Base-by-base conservation (phyloP, 2,113 vertebrate species). In the Litocranius walleri region DNA sequence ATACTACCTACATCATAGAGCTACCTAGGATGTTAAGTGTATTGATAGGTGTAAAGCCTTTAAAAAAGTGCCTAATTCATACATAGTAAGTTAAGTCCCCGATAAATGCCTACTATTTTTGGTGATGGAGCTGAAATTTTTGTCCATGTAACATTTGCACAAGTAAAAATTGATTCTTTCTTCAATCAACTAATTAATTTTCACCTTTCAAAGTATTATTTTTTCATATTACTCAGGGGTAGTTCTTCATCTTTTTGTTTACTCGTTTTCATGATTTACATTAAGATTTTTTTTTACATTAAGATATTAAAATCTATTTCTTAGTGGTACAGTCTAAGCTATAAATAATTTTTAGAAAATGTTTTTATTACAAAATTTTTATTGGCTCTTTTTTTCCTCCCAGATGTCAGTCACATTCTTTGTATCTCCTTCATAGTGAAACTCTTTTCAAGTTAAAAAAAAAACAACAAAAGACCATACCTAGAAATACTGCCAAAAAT, bases 401-500 rank as follows among this genome's bases (percentile, higher is more conserved):
- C n/a, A 67, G 81, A 92, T 62, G 88, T 54, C 45, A 85, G 19
- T 77, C 54, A 89, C 5, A 91, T 50, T 27, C 48, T 92, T 94
- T 94, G 23, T 67, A 30, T 54, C 40, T 64, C 17, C 36, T 85
- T 96, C 43, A 62, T 17, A 56, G 4, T 45, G 30, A 90, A 94
- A 48, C 40, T 56, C 21, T 91, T 92, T 50, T 54, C 3, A 62
- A 85, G 52, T 71, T 84, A 30, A 57, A 95, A 77, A 50, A 59
- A 90, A 30, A 52, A 15, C 6, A 43, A 43, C 43, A 33, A 67
- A 36, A 19, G 1, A 67, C 30, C 36, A 61, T 88, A 62, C 50
- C 21, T 90, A 96, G 82, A 96, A 96, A 97, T 67, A 45, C 88
- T 88, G 71, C 27, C 77, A 85, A 84, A 94, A 71, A 57, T 5